Conservation (phyloP, 2,888 invertebrate species). For the Sphaerolaimus hirsutus region DNA sequence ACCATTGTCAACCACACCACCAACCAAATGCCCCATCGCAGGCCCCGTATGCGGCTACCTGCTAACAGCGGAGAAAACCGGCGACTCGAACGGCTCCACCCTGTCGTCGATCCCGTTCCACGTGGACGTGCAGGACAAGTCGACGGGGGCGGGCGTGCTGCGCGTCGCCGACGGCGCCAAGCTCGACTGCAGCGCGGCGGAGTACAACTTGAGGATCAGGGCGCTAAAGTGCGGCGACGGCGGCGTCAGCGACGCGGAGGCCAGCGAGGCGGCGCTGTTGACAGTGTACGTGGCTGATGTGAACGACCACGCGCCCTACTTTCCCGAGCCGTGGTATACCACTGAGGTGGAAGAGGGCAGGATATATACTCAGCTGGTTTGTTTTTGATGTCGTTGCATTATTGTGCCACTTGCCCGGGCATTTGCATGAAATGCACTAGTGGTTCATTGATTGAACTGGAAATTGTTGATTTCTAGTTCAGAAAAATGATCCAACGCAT, state of each 20-base stretch:
- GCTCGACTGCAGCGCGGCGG: constrained; percentile 72
- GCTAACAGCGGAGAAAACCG: too few relatives aligned
- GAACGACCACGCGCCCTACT: constrained; percentile 77
- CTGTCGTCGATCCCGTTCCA: constrained; percentile 47
- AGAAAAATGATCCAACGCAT: too few relatives aligned
- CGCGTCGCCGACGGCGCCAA: constrained; percentile 44
- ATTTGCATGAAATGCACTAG: too few relatives aligned
- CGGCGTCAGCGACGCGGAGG: neutral
- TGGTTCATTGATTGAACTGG: too few relatives aligned
- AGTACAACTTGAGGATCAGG: constrained; percentile 81
- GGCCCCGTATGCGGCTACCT: constrained; percentile 3
- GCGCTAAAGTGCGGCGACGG: constrained; percentile 49
- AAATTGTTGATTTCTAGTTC: too few relatives aligned
- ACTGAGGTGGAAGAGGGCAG: constrained; percentile 62
- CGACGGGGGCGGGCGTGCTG: constrained; percentile 49
- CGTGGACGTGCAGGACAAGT: constrained; percentile 34
- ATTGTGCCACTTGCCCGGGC: too few relatives aligned
- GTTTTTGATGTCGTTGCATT: too few relatives aligned
- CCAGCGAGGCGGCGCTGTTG: constrained; percentile 36
- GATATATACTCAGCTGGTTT: neutral
- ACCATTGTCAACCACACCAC: too few relatives aligned
- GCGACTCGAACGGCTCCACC: constrained; percentile 72
- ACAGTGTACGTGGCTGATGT: constrained; percentile 83
- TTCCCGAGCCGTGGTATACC: constrained; percentile 67
- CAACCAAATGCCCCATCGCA: too few relatives aligned